Conservation (phyloP, 1,140 invertebrate species). For the Proales similis region DNA sequence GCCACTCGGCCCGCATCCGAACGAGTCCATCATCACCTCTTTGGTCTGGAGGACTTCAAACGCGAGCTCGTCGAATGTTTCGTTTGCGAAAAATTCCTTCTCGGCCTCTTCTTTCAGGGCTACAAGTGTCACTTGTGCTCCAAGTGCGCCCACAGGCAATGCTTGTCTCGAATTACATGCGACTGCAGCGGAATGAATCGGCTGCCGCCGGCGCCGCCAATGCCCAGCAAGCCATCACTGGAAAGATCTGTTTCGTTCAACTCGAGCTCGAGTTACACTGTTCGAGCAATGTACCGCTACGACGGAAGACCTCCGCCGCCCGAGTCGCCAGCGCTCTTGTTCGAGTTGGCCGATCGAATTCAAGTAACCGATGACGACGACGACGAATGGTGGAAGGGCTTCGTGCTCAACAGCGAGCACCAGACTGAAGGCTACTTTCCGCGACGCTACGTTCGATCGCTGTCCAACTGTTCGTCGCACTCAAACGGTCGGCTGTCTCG, state of each 20-base stretch:
- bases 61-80: conserved; percentile 3
- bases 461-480: neutral
- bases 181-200: neutral
- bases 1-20: conserved; percentile 2
- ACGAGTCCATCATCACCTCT: conserved; percentile 12
- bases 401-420: neutral
- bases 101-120: conserved; percentile 28
- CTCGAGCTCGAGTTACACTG: neutral
- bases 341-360: conserved; percentile 16
- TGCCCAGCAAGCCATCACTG: neutral
- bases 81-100: conserved; percentile 16
- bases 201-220: conserved; percentile 3
- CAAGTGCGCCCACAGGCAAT: conserved; percentile 9
- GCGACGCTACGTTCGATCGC: neutral
- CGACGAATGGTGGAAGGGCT: conserved; percentile 36
- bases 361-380: conserved; percentile 36
- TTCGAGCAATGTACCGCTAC: conserved; percentile 18
- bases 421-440: conserved; percentile 33
- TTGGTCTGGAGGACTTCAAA: conserved; percentile 27
- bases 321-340: neutral
- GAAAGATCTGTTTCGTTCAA: conserved; percentile 2
- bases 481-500: neutral
- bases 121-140: conserved; percentile 18
- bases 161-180: conserved; percentile 9
- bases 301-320: conserved; percentile 24